Conservation (phyloP, 2,113 vertebrate genomes). For the Prunella himalayana region DNA sequence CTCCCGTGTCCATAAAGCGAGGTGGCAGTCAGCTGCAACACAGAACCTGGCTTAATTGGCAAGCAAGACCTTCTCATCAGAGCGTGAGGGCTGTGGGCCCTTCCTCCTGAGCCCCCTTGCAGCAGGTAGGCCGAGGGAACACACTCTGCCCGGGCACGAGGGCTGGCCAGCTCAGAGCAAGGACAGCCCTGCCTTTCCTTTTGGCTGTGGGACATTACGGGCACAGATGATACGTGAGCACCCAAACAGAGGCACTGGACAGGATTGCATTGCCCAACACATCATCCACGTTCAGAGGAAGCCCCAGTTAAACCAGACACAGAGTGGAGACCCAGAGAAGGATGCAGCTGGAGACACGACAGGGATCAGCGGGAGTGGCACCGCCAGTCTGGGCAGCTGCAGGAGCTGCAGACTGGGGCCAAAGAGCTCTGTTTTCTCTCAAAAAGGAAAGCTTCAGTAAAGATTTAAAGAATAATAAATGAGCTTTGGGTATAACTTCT, state of each 20-base stretch:
- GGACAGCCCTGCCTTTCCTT: neutral
- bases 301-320: accelerated
- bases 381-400: too few relatives aligned
- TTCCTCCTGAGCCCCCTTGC: neutral
- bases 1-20: neutral
- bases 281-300: too few relatives aligned
- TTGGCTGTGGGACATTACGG: accelerated
- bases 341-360: accelerated
- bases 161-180: neutral
- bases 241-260: too few relatives aligned
- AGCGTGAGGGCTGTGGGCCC: neutral
- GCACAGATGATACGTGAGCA: accelerated
- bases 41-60: neutral
- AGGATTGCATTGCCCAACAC: accelerated
- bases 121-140: neutral
- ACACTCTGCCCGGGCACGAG: accelerated
- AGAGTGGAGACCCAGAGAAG: neutral
- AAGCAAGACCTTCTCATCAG: neutral
- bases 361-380: accelerated
- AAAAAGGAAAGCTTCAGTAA: neutral
- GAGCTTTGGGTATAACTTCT: neutral
- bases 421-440: neutral
- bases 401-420: too few relatives aligned
- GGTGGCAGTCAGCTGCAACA: neutral
- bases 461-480: neutral